These are phyloP conservation scores for Malachius bipustulatus DNA, from an alignment of 2,888 invertebrate species.

Conservation along the genomic window DNA sequence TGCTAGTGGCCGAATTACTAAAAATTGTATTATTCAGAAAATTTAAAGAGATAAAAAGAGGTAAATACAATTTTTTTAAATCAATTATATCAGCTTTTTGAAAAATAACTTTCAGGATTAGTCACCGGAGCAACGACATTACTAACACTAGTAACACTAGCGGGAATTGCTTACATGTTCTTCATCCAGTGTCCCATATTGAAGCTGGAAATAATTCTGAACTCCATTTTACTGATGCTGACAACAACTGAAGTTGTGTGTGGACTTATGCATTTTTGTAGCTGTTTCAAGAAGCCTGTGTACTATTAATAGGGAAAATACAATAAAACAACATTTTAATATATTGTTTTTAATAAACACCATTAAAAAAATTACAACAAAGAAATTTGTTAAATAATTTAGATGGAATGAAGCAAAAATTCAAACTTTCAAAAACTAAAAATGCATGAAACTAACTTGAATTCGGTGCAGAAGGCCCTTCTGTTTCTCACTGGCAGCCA, in stretches of 20 bases:
- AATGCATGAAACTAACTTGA: too few relatives aligned
- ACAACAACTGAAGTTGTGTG: conserved; percentile 20
- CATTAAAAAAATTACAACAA: conserved; percentile 20
- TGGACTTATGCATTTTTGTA: conserved; percentile 20
- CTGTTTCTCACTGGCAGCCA: too few relatives aligned
- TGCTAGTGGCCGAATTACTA: conserved; percentile 19
- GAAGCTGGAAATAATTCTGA: conserved; percentile 21
- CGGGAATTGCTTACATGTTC: conserved; percentile 20
- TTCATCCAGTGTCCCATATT: conserved; percentile 19
- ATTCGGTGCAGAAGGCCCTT: too few relatives aligned
- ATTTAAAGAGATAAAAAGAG: conserved; percentile 20
- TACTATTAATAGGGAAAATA: conserved; percentile 1
- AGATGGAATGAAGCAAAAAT: conserved; percentile 24
- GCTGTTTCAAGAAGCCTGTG: conserved; percentile 19
- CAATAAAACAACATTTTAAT: conserved; percentile 1
- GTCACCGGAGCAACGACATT: conserved; percentile 18
- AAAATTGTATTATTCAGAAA: conserved; percentile 21
- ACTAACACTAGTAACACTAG: conserved; percentile 18
- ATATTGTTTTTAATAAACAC: conserved; percentile 21
- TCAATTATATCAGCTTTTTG: conserved; percentile 7
- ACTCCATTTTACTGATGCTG: conserved; percentile 19
- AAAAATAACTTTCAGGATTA: conserved; percentile 21
- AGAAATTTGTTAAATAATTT: conserved; percentile 16
- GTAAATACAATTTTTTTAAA: too few relatives aligned
- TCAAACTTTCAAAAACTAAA: too few relatives aligned